A percentile compares a stretch with the other conserved stretches of the same genome.
Conservation (phyloP, 2,113 vertebrate genomes). For the Corydoras sp. region DNA sequence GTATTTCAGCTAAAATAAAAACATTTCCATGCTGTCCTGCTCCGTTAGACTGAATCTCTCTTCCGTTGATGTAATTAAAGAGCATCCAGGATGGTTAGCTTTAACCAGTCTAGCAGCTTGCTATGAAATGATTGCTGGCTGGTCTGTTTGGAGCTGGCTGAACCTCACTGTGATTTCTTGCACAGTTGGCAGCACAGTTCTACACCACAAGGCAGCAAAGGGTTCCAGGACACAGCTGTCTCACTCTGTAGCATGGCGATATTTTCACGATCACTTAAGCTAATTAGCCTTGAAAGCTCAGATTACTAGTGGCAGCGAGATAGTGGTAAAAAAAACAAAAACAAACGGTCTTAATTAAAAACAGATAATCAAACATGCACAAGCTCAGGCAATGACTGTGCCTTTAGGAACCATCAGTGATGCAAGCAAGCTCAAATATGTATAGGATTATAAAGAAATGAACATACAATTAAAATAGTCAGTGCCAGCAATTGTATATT, state of each 20-base stretch:
- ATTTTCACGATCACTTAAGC: slow-evolving; percentile 60
- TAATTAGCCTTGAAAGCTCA: slow-evolving; percentile 57
- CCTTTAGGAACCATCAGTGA: slow-evolving; percentile 22
- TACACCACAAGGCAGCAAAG: slow-evolving; percentile 31
- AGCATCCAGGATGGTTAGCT: slow-evolving; percentile 13
- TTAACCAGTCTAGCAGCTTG: slow-evolving; percentile 16
- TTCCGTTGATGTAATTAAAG: too few species aligned
- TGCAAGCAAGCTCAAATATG: slow-evolving; percentile 9
- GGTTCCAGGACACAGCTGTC: slow-evolving; percentile 48
- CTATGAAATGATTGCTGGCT: slow-evolving; percentile 35
- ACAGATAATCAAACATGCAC: slow-evolving; percentile 27
- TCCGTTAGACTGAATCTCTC: too few species aligned
- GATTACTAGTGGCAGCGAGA: slow-evolving; percentile 46
- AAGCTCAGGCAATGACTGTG: slow-evolving; percentile 21
- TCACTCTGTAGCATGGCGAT: slow-evolving; percentile 35
- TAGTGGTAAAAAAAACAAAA: slow-evolving; percentile 6
- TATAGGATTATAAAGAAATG: background rate
- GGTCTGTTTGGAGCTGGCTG: slow-evolving; percentile 26
- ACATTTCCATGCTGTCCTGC: too few species aligned
- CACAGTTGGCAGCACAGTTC: slow-evolving; percentile 47
- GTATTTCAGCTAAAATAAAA: too few species aligned
- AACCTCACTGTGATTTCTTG: slow-evolving; percentile 26
- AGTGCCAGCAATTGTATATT: too few species aligned
- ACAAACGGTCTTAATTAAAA: slow-evolving; percentile 30
- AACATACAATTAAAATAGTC: background rate